A percentile compares a stretch with the other conserved stretches of the same genome.
These are phyloP conservation scores for Cyanoderma ruficeps DNA, from an alignment of 2,113 vertebrate species.

Conservation along the genomic window DNA sequence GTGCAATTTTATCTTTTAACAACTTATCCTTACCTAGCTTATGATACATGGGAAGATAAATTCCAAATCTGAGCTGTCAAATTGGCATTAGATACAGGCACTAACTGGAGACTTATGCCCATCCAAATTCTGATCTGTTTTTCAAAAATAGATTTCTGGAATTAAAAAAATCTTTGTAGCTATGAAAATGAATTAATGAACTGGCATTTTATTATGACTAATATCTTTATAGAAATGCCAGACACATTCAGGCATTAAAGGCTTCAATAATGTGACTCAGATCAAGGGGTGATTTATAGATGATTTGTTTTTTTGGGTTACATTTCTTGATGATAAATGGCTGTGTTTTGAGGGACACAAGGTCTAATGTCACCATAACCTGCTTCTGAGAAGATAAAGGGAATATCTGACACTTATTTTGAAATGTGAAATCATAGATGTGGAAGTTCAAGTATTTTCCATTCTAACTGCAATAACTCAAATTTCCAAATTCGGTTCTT, in stretches of 20 bases:
- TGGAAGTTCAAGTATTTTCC: not conserved
- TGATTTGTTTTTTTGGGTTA: not conserved
- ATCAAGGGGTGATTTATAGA: not conserved
- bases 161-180: not conserved
- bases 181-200: not conserved
- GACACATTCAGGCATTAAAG: not conserved
- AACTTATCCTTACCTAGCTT: not conserved
- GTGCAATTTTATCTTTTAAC: not conserved
- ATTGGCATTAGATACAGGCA: not conserved
- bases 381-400: not conserved
- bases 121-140: not conserved
- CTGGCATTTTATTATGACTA: not conserved
- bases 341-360: not conserved
- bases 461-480: not conserved
- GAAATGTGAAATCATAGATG: not conserved
- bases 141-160: not conserved
- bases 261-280: not conserved
- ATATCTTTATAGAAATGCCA: not conserved
- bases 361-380: not conserved
- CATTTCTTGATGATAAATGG: not conserved
- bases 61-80: not conserved
- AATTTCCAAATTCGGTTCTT: not conserved
- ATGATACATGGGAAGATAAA: not conserved
- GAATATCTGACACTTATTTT: not conserved
- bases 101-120: not conserved